A percentile compares a stretch with the other conserved stretches of the same genome.
phyloP scores from a whole-genome alignment of 2,888 invertebrate species.

The Eucriotettix oculatus region DNA sequence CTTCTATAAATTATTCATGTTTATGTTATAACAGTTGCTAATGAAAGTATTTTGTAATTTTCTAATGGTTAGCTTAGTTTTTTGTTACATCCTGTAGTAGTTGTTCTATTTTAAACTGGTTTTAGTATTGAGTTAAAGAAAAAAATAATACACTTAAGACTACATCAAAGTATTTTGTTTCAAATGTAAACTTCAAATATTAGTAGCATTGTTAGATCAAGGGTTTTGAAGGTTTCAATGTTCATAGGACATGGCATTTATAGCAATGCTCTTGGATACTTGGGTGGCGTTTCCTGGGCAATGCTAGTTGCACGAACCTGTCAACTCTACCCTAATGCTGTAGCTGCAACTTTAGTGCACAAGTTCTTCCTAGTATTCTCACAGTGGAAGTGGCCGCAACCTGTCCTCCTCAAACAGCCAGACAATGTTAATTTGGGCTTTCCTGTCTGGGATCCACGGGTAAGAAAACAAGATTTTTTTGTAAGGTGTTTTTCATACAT shows the following conservation, averaged over 20 bases:
- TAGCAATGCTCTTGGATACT: conserved; percentile 93
- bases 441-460: conserved; percentile 94
- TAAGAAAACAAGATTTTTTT: conserved; percentile 24
- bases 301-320: conserved; percentile 97
- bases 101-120: too few species aligned
- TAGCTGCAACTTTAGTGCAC: conserved; percentile 84
- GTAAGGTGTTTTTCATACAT: too few species aligned
- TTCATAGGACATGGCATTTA: conserved; percentile 81
- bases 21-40: too few species aligned
- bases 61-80: too few species aligned
- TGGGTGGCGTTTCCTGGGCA: conserved; percentile 98
- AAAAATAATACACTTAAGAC: too few species aligned
- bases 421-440: conserved; percentile 77
- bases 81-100: too few species aligned
- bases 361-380: conserved; percentile 98
- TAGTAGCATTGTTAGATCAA: too few species aligned
- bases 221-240: neutral
- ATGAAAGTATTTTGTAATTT: too few species aligned
- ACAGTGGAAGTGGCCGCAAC: conserved; percentile 98
- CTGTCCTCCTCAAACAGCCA: conserved; percentile 85
- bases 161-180: too few species aligned
- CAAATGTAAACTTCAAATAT: too few species aligned
- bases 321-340: conserved; percentile 94
- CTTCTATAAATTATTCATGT: too few species aligned
- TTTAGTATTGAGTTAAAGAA: too few species aligned